Conservation (phyloP, 2,797 vertebrate genomes). For the Calcarius lapponicus region DNA sequence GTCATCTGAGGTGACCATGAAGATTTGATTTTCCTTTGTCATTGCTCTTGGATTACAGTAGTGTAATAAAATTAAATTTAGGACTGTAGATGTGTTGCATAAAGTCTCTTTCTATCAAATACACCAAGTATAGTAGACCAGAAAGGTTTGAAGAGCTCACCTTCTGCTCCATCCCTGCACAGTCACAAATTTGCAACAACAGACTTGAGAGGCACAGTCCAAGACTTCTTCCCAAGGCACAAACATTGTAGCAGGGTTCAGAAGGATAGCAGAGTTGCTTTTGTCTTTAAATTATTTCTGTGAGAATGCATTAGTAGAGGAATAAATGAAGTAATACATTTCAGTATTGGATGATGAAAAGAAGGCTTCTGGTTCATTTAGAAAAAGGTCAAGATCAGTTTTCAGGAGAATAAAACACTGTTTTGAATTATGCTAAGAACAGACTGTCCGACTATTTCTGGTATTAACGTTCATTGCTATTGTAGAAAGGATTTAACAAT, state of each 20-base stretch:
- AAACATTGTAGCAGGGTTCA: background rate
- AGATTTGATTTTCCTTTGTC: background rate
- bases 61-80: background rate
- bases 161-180: background rate
- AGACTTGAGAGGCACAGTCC: background rate
- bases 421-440: conserved; percentile 68
- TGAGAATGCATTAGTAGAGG: background rate
- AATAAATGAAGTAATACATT: conserved; percentile 43
- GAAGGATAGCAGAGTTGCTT: background rate
- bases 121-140: fast-evolving
- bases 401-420: conserved; percentile 55
- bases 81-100: background rate
- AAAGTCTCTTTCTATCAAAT: background rate
- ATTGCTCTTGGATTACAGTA: background rate
- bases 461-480: conserved; percentile 48
- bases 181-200: background rate
- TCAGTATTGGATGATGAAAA: conserved; percentile 33
- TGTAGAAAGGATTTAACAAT: conserved; percentile 58
- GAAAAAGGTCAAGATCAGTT: conserved; percentile 46
- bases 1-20: background rate
- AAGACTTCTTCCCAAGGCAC: background rate
- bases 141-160: background rate
- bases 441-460: conserved; percentile 62
- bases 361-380: conserved; percentile 38
- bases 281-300: background rate